phyloP scores from a whole-genome alignment of 2,113 vertebrate genomes.

The Podarcis raffonei region DNA sequence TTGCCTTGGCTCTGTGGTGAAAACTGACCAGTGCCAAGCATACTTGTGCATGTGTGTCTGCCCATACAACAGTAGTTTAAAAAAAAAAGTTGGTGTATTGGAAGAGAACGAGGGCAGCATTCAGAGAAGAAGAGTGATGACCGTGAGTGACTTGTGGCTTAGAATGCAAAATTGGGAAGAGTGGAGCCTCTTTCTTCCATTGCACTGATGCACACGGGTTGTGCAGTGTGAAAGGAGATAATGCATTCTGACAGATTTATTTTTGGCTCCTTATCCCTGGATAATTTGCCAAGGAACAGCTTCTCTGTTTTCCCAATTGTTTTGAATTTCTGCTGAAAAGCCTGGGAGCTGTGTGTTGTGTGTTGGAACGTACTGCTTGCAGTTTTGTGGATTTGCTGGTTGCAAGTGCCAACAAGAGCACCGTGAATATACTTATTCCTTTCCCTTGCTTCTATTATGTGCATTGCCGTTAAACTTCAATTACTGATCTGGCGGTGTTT shows the following conservation, averaged over 20 bases:
- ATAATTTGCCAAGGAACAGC: neutral
- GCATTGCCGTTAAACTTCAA: neutral
- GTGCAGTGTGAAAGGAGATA: neutral
- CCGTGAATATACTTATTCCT: neutral
- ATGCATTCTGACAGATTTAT: conserved; percentile 5
- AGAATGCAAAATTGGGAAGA: neutral
- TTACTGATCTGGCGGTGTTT: neutral
- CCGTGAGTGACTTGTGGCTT: neutral
- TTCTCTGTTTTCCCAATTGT: neutral
- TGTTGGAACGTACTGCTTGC: neutral
- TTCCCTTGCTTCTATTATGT: neutral
- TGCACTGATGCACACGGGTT: neutral
- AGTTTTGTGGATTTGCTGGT: neutral
- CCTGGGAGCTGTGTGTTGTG: neutral
- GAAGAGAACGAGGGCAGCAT: neutral
- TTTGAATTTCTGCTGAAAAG: neutral
- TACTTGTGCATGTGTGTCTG: neutral
- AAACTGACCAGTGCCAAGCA: conserved; percentile 3
- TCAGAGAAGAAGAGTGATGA: neutral
- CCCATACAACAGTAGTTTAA: too few relatives aligned
- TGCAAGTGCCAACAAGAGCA: neutral
- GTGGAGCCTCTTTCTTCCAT: neutral
- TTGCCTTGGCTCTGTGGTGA: conserved; percentile 18
- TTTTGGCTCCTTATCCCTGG: neutral
- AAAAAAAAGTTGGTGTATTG: too few relatives aligned